Conservation (phyloP, 2,888 invertebrate species). For the Electrophaes corylata region DNA sequence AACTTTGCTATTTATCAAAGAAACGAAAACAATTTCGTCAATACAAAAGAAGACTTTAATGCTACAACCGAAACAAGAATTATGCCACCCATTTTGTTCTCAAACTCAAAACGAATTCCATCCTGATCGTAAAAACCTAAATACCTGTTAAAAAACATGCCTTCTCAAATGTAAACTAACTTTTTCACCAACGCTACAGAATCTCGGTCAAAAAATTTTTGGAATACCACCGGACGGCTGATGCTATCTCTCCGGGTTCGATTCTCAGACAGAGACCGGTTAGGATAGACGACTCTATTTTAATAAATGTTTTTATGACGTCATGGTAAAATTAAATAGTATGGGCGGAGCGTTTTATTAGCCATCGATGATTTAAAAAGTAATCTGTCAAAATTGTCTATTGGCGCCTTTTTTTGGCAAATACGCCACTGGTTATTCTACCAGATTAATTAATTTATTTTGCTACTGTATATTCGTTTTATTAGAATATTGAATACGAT, state of each 20-base stretch:
- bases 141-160: slow-evolving; percentile 15
- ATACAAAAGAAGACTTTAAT: neutral
- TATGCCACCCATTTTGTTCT: slow-evolving; percentile 2
- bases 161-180: slow-evolving; percentile 10
- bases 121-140: slow-evolving; percentile 8
- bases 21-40: neutral
- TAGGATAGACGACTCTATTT: slow-evolving; percentile 50
- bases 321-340: slow-evolving; percentile 19
- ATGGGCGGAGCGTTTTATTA: neutral
- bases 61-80: neutral
- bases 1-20: neutral
- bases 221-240: slow-evolving; percentile 48
- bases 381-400: neutral
- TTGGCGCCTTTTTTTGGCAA: neutral
- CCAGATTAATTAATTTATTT: neutral
- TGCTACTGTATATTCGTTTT: neutral
- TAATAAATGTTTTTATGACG: slow-evolving; percentile 30
- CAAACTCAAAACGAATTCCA: slow-evolving; percentile 13
- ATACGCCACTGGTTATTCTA: neutral
- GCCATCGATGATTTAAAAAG: neutral
- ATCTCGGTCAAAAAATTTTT: slow-evolving; percentile 60
- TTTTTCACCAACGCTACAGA: slow-evolving; percentile 51
- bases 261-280: slow-evolving; percentile 44
- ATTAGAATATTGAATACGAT: too few relatives aligned
- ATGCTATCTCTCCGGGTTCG: slow-evolving; percentile 50